These are phyloP conservation scores for Graphium colonna DNA, from an alignment of 2,888 invertebrate genomes.

Conservation along the genomic window DNA sequence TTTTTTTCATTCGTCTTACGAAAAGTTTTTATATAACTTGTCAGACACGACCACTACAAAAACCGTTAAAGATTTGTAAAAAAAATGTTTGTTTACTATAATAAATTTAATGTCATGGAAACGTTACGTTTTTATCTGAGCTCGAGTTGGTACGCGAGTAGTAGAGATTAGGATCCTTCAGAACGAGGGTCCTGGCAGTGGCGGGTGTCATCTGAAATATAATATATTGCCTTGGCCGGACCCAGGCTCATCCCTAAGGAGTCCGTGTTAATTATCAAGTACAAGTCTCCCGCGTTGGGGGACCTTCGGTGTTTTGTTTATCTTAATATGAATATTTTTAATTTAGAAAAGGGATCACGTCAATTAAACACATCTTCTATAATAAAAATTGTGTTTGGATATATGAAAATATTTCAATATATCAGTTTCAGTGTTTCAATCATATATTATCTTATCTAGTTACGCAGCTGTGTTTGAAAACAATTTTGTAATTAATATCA, in stretches of 20 bases:
- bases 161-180: constrained; percentile 68
- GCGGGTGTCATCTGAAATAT: constrained; percentile 72
- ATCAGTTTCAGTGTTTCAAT: too few relatives aligned
- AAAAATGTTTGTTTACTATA: too few relatives aligned
- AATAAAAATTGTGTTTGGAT: too few relatives aligned
- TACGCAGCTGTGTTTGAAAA: too few relatives aligned
- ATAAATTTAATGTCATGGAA: background rate
- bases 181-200: constrained; percentile 49
- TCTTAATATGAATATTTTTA: constrained; percentile 37
- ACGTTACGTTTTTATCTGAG: background rate
- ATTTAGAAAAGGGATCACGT: background rate
- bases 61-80: too few relatives aligned
- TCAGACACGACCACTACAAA: too few relatives aligned
- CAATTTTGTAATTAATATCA: too few relatives aligned
- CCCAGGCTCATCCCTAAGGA: constrained; percentile 72
- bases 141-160: constrained; percentile 39
- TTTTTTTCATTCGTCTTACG: too few relatives aligned
- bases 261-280: constrained; percentile 82
- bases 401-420: too few relatives aligned
- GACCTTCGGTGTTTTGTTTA: constrained; percentile 64
- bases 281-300: constrained; percentile 70
- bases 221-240: constrained; percentile 72
- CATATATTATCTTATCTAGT: too few relatives aligned
- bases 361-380: constrained; percentile 5
- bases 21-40: too few relatives aligned